These are phyloP conservation scores for Deilephila porcellus DNA, from an alignment of 2,888 invertebrate species.

Conservation along the genomic window DNA sequence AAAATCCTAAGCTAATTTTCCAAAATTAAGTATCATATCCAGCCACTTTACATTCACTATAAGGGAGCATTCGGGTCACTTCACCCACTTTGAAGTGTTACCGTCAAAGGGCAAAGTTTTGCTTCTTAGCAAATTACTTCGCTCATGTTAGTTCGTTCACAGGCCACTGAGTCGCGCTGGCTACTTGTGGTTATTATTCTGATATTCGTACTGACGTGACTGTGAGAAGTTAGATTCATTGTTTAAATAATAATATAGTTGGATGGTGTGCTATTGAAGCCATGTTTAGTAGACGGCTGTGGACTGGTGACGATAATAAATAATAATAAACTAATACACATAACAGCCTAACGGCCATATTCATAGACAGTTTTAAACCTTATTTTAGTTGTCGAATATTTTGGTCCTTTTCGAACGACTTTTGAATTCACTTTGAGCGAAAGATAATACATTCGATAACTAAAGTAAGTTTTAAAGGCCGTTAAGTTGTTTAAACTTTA, in stretches of 20 bases:
- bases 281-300: too few relatives aligned
- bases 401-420: too few relatives aligned
- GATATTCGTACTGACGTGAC: constrained; percentile 30
- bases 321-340: background rate
- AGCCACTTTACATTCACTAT: background rate
- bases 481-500: too few relatives aligned
- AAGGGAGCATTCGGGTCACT: constrained; percentile 20
- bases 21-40: background rate
- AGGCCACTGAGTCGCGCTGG: background rate
- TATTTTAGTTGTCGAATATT: too few relatives aligned
- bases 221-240: background rate
- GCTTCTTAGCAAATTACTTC: constrained; percentile 7
- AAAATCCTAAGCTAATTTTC: background rate
- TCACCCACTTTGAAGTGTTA: constrained; percentile 27
- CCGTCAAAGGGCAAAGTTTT: constrained; percentile 28
- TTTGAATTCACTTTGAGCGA: too few relatives aligned
- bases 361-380: too few relatives aligned
- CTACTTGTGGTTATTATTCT: constrained; percentile 13
- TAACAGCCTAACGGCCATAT: background rate
- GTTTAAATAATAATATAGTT: too few relatives aligned
- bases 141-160: constrained; percentile 7
- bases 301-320: too few relatives aligned
- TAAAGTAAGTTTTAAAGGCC: too few relatives aligned
- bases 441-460: too few relatives aligned
- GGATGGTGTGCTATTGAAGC: too few relatives aligned